These are phyloP conservation scores for Apis cerana DNA, from an alignment of 1,140 invertebrate species.

Conservation along the genomic window DNA sequence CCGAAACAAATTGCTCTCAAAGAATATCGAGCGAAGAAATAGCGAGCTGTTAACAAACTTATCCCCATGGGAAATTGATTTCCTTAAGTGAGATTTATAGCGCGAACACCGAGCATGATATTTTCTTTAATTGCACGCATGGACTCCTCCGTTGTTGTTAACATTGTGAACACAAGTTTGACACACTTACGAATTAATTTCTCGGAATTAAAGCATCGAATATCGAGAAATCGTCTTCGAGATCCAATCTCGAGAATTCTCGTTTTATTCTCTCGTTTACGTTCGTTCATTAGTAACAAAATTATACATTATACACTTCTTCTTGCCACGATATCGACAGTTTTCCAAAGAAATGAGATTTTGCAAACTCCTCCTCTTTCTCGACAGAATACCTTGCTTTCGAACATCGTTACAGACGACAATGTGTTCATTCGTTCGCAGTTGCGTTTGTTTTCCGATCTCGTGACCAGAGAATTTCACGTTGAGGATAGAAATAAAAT, in stretches of 20 bases:
- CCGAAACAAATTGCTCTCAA: not conserved
- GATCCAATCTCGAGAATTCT: not conserved
- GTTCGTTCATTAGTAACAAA: too few relatives aligned
- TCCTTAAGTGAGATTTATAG: slow-evolving; percentile 9
- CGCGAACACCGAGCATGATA: not conserved
- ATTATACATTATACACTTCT: not conserved
- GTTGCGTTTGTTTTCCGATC: not conserved
- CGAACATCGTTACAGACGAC: not conserved
- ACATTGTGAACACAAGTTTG: slow-evolving; percentile 37
- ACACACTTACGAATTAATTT: slow-evolving; percentile 61
- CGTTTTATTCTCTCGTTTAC: not conserved
- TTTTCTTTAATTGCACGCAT: slow-evolving; percentile 16
- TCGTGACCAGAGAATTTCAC: not conserved
- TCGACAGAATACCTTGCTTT: not conserved
- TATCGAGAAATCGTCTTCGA: slow-evolving; percentile 29
- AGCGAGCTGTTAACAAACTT: not conserved
- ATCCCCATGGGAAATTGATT: not conserved
- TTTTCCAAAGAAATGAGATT: not conserved
- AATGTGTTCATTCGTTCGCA: not conserved
- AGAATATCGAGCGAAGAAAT: not conserved
- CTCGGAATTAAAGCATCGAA: slow-evolving; percentile 50
- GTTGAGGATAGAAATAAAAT: not conserved
- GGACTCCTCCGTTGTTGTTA: slow-evolving; percentile 51
- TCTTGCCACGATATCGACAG: not conserved
- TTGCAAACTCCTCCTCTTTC: not conserved